phyloP scores from a whole-genome alignment of 2,113 vertebrate species.

The Labeo rohita region DNA sequence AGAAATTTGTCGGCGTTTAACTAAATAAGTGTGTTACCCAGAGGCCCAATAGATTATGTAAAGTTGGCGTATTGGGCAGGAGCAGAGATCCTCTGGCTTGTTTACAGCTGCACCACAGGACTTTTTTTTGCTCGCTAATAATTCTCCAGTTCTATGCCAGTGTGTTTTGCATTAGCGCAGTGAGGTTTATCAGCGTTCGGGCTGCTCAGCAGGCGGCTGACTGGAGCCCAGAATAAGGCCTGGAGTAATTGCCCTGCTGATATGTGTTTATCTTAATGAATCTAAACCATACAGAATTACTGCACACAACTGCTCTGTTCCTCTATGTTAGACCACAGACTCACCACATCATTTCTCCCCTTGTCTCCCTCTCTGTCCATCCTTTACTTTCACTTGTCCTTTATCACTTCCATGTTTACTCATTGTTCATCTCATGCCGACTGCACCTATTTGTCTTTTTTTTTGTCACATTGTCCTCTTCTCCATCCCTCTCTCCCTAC shows the following conservation, averaged over 20 bases:
- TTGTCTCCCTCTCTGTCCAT: not conserved
- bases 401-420: constrained; percentile 15
- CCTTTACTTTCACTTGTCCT: constrained; percentile 43
- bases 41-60: not conserved
- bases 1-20: not conserved
- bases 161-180: constrained; percentile 64
- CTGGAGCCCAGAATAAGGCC: constrained; percentile 19
- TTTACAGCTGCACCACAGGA: constrained; percentile 9
- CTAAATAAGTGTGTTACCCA: not conserved
- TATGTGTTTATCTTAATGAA: constrained; percentile 39
- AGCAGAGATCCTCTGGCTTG: not conserved
- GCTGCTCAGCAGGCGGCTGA: constrained; percentile 24
- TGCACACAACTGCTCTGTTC: constrained; percentile 1
- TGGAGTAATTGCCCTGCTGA: constrained; percentile 29
- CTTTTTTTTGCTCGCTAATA: not conserved
- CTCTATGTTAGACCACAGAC: constrained; percentile 18
- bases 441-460: not conserved
- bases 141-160: constrained; percentile 54
- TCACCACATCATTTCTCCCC: constrained; percentile 52
- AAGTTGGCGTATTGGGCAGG: not conserved
- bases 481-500: constrained; percentile 55
- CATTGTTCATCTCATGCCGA: not conserved
- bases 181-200: constrained; percentile 71
- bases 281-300: constrained; percentile 26
- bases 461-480: constrained; percentile 23